Evolutionary conservation across 2,888 invertebrate genomes (phyloP).

Genomic region (Melinopterus prodromus): DNA sequence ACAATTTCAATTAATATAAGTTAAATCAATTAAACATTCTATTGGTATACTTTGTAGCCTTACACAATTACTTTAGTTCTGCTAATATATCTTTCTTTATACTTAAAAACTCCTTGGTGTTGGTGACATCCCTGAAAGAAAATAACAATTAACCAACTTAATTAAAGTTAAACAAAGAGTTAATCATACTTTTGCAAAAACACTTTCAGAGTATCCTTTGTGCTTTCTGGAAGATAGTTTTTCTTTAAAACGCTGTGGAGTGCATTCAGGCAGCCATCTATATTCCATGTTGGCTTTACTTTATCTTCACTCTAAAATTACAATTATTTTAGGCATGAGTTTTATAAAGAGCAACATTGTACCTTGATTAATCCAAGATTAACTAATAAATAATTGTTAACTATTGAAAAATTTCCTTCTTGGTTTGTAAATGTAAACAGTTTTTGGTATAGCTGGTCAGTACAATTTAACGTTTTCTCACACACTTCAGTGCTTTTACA

Average conservation of each 20-base stretch:
- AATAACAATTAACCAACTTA: slow-evolving; percentile 26
- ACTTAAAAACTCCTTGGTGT: slow-evolving; percentile 41
- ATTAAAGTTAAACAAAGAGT: slow-evolving; percentile 21
- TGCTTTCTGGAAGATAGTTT: slow-evolving; percentile 64
- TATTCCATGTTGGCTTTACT: slow-evolving; percentile 68
- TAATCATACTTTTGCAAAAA: slow-evolving; percentile 62
- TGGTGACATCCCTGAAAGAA: slow-evolving; percentile 47
- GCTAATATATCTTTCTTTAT: slow-evolving; percentile 46
- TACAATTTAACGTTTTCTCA: slow-evolving; percentile 57
- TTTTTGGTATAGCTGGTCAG: slow-evolving; percentile 63
- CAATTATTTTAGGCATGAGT: not conserved
- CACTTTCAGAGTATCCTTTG: slow-evolving; percentile 62
- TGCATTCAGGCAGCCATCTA: slow-evolving; percentile 68
- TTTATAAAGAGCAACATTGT: slow-evolving; percentile 40
- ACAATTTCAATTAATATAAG: not conserved
- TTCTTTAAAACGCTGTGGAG: slow-evolving; percentile 64
- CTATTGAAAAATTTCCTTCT: slow-evolving; percentile 62
- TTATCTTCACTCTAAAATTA: slow-evolving; percentile 70
- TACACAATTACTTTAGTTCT: slow-evolving; percentile 37
- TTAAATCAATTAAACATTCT: not conserved
- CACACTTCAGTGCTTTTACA: slow-evolving; percentile 63
- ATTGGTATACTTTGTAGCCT: not conserved
- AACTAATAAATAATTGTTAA: slow-evolving; percentile 72
- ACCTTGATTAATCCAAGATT: slow-evolving; percentile 79
- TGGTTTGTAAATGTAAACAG: slow-evolving; percentile 65